Base-by-base conservation (phyloP, 2,797 vertebrate species). In the Cichlasoma orientale region DNA sequence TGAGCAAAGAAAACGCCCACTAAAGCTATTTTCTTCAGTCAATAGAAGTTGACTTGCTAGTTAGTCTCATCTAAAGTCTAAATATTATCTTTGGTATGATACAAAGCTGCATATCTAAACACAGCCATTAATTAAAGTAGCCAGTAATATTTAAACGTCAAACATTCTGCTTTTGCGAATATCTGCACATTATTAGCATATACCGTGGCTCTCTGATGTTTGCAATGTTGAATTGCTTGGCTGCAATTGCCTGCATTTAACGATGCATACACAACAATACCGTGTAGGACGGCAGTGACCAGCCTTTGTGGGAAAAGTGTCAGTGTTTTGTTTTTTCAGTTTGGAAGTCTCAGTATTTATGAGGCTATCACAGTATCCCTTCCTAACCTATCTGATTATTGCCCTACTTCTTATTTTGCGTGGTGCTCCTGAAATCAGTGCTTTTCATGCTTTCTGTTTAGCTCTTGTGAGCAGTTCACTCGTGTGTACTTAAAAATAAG, bases 401-500 rank as follows among this genome's bases (percentile, higher is more conserved):
- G 7, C 50, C 10, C 23, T 23, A 7, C 50, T 68, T 50, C 1
- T 2, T 29, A 50, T 50, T 50, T 50, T 68, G 63, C 23, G 50
- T 50, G 63, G 44, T 31, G 25, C 44, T 50, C 44, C 25, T 68
- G 61, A 68, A 50, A 68, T 13, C 61, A 68, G 38, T 18, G 27
- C 41, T 0, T 50, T 50, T 68, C 63, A 50, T 50, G 18, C 25
- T 29, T 68, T 50, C 44, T 4, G 25, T 68, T 50, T 27, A n/a
- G 63, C 25, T 68, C 41, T 23, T 29, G 16, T 47, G 38, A 27
- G 61, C 18, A 27, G 63, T 56, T 53, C 44, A 78, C 76, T 56
- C 52, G 66, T 54, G 25, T 54, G 14, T 19, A 44, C n/a, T 25
- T 4, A 56, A 27, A 70, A 66, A 54, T 8, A 33, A 31, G 11